These are phyloP conservation scores for Platichthys flesus DNA, from an alignment of 2,113 vertebrate species.

Conservation along the genomic window DNA sequence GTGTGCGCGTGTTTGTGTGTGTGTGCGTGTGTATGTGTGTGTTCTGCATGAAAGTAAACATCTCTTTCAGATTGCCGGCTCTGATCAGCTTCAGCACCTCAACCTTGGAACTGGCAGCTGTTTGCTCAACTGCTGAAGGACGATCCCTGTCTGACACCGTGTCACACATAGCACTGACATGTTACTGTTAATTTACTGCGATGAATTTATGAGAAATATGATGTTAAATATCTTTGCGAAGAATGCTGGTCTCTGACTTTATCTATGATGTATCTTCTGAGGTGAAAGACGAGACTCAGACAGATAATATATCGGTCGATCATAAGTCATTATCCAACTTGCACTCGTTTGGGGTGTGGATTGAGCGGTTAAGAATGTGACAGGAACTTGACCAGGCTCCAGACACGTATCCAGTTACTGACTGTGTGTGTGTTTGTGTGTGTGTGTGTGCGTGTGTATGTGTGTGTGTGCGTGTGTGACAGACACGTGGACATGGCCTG, in stretches of 20 bases:
- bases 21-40: background rate
- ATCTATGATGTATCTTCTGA: background rate
- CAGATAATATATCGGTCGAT: conserved; percentile 7
- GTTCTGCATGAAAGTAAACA: conserved; percentile 8
- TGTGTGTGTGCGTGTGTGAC: conserved; percentile 20
- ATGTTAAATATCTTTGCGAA: background rate
- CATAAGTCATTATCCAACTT: conserved; percentile 38
- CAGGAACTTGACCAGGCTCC: conserved; percentile 65
- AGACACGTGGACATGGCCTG: conserved; percentile 60
- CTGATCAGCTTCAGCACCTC: conserved; percentile 1
- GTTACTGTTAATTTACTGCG: background rate
- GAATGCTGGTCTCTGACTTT: background rate
- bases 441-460: background rate
- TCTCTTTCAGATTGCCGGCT: background rate
- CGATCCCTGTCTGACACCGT: background rate
- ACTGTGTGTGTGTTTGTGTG: conserved; percentile 23
- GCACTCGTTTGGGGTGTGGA: conserved; percentile 56
- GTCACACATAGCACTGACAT: background rate
- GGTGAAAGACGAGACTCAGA: conserved; percentile 15
- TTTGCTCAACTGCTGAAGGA: background rate
- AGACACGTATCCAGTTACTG: conserved; percentile 67
- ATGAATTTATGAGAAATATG: background rate
- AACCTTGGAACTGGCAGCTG: conserved; percentile 15
- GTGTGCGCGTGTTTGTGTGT: too few relatives aligned
- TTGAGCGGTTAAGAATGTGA: conserved; percentile 72